Conservation (phyloP, 2,113 vertebrate species). For the Rhinolophus sinicus region DNA sequence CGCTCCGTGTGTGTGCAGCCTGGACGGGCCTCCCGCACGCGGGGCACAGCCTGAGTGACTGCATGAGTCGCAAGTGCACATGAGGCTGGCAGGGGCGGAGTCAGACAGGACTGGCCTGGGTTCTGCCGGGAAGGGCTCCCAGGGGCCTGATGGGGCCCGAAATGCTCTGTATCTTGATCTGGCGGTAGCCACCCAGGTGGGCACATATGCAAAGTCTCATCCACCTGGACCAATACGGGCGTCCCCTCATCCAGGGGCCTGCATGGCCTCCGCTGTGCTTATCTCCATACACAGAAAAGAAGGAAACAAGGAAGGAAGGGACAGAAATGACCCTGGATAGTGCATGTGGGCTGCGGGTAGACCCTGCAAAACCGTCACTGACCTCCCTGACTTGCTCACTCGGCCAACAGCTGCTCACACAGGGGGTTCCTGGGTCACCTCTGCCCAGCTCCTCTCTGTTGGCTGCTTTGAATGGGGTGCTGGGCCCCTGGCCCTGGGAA, state of each 20-base stretch:
- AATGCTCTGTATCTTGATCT: not conserved
- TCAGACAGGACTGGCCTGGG: no score
- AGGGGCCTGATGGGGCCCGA: not conserved
- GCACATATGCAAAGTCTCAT: no score
- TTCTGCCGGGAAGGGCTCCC: not conserved
- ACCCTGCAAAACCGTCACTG: rapidly evolving
- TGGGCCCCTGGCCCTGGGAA: not conserved
- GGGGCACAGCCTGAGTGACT: no score
- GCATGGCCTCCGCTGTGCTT: rapidly evolving
- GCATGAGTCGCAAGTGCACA: no score
- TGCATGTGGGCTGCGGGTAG: rapidly evolving
- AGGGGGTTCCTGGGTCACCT: not conserved
- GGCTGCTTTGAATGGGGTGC: rapidly evolving
- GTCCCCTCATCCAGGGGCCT: no score
- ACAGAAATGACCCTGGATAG: rapidly evolving
- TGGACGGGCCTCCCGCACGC: no score
- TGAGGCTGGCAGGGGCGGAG: rapidly evolving
- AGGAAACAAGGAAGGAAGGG: not conserved
- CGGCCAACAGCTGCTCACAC: rapidly evolving
- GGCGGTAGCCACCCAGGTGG: rapidly evolving
- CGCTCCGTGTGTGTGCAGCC: no score
- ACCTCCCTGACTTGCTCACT: no score
- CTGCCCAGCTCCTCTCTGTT: not conserved
- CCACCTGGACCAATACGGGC: no score
- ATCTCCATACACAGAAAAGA: no score